A percentile compares a stretch with the other conserved stretches of the same genome.
Evolutionary conservation across 2,113 vertebrate genomes (phyloP).

Genomic region (Spizaetus ornatus): DNA sequence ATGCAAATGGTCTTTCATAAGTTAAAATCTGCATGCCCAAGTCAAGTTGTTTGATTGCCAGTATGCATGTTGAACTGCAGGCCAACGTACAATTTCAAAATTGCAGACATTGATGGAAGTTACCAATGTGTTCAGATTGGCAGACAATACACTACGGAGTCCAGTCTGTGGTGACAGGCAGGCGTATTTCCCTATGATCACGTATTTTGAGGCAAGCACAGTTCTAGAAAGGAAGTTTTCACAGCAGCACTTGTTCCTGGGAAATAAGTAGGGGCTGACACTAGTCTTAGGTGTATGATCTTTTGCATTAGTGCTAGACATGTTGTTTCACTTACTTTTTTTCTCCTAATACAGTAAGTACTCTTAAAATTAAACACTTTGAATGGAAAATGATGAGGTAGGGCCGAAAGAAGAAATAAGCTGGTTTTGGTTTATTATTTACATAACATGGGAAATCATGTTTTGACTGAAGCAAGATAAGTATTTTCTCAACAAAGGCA

Average conservation of each 20-base stretch:
- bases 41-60: background rate
- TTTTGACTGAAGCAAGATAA: slow-evolving; percentile 31
- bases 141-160: background rate
- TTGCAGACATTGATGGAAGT: background rate
- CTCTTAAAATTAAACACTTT: background rate
- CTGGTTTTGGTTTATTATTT: background rate
- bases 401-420: background rate
- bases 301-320: background rate
- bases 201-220: background rate
- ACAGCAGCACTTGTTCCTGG: background rate
- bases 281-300: slow-evolving; percentile 2
- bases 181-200: background rate
- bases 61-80: background rate
- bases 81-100: background rate
- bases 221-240: slow-evolving; percentile 20
- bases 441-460: background rate
- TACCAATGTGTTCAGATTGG: background rate
- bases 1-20: background rate
- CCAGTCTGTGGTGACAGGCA: background rate
- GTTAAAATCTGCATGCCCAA: background rate
- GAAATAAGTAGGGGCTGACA: background rate
- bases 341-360: background rate
- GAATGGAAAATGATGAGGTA: background rate
- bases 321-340: background rate
- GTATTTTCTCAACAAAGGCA: slow-evolving; percentile 30